Evolutionary conservation across 2,797 vertebrate genomes (phyloP), one percentile per base, ranked within the genome.

Genomic region (Pseudomugil gertrudae): DNA sequence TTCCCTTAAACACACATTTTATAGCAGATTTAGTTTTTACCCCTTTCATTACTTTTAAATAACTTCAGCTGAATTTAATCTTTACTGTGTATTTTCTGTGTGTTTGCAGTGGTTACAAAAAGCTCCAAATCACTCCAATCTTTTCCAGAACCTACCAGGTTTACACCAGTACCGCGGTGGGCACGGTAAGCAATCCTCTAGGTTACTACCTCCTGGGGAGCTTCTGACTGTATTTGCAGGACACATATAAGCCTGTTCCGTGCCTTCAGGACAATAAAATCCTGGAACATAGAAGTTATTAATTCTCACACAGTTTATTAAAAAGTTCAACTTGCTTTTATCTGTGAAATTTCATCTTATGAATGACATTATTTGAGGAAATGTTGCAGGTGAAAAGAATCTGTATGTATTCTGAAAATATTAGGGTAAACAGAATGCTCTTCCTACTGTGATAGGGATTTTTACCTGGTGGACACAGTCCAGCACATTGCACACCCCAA

Each of bases 191-290:
- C 96, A 98, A 66, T 98, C 95, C 24, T 92, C 90, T 55, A 76
- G 81, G 58, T 78, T 87, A 5, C 70, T 84, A 70, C 94, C 96
- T 60, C 96, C 95, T 1, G 94, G 80, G 0, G 74, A 70, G 40
- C 63, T 83, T 33, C 93, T 89, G 35, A 95, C 19, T 0, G 96
- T 97, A 69, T 97, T 94, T 65, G 80, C 86, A 63, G 96, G 96
- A 75, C 96, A 98, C 0, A 78, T 61, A 7, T 57, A 65, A 35
- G 96, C 92, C 9, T 83, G 73, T 59, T 91, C 90, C 21, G 95
- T 88, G 2, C 96, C 96, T 55, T 95, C 94, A 2, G 91, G 92
- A 72, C 98, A 98, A 84, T 94, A 98, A 80, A 95, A 95, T 26
- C 96, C 97, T 99, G 59, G 6, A 54, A 66, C 32, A 52, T 78